Conservation (phyloP, 2,113 vertebrate species). For the Carettochelys insculpta region DNA sequence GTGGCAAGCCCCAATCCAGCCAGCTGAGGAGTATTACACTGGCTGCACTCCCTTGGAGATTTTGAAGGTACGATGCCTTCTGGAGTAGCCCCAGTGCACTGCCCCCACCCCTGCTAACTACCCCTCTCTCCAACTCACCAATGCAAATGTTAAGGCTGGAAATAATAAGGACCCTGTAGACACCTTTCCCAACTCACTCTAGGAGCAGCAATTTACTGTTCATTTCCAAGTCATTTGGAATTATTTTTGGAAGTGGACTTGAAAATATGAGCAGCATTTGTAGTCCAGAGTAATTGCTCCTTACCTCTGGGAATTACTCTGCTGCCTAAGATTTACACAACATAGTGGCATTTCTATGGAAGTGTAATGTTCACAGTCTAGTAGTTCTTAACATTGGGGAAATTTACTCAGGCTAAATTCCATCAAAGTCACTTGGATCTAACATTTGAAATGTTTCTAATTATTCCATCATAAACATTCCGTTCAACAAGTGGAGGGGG, state of each 20-base stretch:
- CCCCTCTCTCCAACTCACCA: no score
- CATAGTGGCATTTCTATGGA: neutral
- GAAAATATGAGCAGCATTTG: neutral
- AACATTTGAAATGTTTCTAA: neutral
- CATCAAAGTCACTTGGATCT: neutral
- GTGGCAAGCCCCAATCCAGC: no score
- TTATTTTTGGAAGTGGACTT: neutral
- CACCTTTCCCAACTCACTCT: no score
- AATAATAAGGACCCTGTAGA: no score
- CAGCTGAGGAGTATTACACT: no score
- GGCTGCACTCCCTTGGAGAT: no score
- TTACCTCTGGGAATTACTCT: neutral
- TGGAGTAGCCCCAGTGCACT: no score
- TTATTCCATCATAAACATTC: neutral
- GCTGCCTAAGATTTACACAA: neutral
- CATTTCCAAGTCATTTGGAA: no score
- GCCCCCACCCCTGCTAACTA: no score
- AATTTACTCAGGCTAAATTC: neutral
- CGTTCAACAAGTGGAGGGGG: neutral
- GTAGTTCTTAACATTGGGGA: neutral
- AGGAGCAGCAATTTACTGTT: no score
- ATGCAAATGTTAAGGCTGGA: no score
- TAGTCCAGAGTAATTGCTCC: neutral
- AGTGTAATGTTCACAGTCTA: neutral
- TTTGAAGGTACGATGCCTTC: no score